Base-by-base conservation (phyloP, 1,140 invertebrate genomes). In the Bombus superbus region DNA sequence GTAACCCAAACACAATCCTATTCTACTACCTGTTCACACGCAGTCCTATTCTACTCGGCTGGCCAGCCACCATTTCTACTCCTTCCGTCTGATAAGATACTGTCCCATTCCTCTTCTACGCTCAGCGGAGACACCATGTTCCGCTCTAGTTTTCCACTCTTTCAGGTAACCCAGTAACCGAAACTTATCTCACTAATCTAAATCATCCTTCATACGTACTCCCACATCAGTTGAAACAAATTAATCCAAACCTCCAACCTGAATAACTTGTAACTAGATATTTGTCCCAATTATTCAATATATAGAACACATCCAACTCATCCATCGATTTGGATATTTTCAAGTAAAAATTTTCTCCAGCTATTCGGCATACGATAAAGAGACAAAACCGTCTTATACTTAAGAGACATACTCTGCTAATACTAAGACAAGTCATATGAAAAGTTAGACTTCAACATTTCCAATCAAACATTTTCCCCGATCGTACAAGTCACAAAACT, bases 91-190 rank as follows among this genome's bases (percentile, higher is more conserved):
- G 77, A 79, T 79, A 79, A 66, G n/a, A 38, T 13, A 35, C n/a
- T 6, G n/a, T 6, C 64, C 32, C 11, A 28, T 64, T 47, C 64
- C 42, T 66, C 59, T 68, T 79, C 18, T 44, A 40, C 40, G 18
- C 40, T 62, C 11, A n/a, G 11, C 57, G 73, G 28, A 28, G 44
- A 74, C 73, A 74, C 9, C 18, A 18, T 32, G 59, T 38, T 47
- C 42, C 64, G 77, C n/a, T 53, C 77, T 18, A 79, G 42, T 79
- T 79, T 79, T 68, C 62, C 64, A n/a, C 57, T 35, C 42, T 57
- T 75, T 25, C 47, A 15, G 3, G 28, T 18, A 11, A 35, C 32
- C 28, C 42, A 47, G 47, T 38, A 40, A 10, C 18, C 38, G 9
- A 25, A 38, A 76, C 25, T 18, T n/a, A 28, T 32, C 59, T 15